Evolutionary conservation across 2,797 vertebrate genomes (phyloP).

Genomic region (Gobionotothen gibberifrons): DNA sequence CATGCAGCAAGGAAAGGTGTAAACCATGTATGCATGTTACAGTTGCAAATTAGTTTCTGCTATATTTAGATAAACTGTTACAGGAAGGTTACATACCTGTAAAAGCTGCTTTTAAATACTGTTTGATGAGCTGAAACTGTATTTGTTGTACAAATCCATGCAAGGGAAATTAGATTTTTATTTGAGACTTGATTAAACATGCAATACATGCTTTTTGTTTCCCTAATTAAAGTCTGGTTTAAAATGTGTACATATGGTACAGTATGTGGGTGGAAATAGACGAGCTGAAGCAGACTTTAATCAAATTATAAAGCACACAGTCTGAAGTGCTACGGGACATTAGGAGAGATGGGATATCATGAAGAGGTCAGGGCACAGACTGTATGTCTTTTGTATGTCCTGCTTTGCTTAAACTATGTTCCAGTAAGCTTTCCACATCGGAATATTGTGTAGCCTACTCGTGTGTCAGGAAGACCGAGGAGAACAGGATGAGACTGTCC

Average conservation of each 20-base stretch:
- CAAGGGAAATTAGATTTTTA: conserved; percentile 18
- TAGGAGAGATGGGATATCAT: conserved; percentile 28
- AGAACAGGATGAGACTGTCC: conserved; percentile 4
- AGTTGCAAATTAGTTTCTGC: conserved; percentile 3
- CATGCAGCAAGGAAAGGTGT: background rate
- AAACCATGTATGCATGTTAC: background rate
- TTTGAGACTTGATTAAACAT: conserved; percentile 32
- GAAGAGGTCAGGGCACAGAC: background rate
- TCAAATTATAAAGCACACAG: conserved; percentile 52
- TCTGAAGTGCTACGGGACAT: conserved; percentile 36
- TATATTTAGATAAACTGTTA: conserved; percentile 5
- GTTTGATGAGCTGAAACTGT: background rate
- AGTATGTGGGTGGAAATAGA: conserved; percentile 42
- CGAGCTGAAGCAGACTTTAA: conserved; percentile 30
- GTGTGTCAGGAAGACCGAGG: conserved; percentile 29
- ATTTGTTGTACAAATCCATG: conserved; percentile 1
- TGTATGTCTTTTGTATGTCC: background rate
- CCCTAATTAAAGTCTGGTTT: background rate
- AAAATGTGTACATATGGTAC: background rate
- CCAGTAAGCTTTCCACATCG: conserved; percentile 47
- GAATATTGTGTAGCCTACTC: background rate
- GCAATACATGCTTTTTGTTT: background rate
- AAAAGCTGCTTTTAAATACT: background rate
- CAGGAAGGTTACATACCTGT: background rate
- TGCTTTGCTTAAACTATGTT: background rate